Conservation (phyloP, 2,113 vertebrate genomes). For the Stigmatopora argus region DNA sequence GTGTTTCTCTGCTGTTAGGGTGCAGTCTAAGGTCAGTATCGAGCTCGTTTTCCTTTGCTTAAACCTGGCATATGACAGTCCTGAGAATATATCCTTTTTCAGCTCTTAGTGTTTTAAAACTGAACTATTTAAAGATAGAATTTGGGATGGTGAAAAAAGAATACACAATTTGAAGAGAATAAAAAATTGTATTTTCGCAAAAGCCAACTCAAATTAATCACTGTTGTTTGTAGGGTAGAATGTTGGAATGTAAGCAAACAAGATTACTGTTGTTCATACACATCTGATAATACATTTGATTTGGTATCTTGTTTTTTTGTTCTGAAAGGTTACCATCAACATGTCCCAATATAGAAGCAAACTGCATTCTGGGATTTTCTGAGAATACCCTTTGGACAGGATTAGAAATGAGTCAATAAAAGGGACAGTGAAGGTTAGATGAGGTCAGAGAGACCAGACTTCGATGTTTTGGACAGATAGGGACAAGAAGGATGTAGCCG, state of each 20-base stretch:
- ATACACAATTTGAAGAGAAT: constrained; percentile 3
- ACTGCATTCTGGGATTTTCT: not conserved
- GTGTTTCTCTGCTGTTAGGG: constrained; percentile 11
- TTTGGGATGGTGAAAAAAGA: too few relatives aligned
- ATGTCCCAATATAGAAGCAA: not conserved
- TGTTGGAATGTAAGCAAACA: constrained; percentile 21
- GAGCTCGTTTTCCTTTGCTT: constrained; percentile 32
- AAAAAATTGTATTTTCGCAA: constrained; percentile 30
- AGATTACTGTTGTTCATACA: not conserved
- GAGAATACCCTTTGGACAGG: not conserved
- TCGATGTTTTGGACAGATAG: too few relatives aligned
- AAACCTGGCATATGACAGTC: constrained; percentile 39
- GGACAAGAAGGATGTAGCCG: too few relatives aligned
- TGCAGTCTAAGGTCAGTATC: not conserved
- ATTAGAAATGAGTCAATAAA: too few relatives aligned
- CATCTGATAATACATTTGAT: not conserved
- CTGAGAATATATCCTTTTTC: constrained; percentile 22
- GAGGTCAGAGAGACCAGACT: too few relatives aligned
- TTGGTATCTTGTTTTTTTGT: not conserved
- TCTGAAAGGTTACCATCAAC: not conserved
- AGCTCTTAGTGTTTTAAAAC: too few relatives aligned
- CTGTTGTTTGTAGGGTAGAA: constrained; percentile 25
- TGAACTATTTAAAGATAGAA: too few relatives aligned
- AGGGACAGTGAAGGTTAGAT: too few relatives aligned
- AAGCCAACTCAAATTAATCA: constrained; percentile 40